Conservation (phyloP, 1,140 invertebrate genomes). For the Colletes gigas region DNA sequence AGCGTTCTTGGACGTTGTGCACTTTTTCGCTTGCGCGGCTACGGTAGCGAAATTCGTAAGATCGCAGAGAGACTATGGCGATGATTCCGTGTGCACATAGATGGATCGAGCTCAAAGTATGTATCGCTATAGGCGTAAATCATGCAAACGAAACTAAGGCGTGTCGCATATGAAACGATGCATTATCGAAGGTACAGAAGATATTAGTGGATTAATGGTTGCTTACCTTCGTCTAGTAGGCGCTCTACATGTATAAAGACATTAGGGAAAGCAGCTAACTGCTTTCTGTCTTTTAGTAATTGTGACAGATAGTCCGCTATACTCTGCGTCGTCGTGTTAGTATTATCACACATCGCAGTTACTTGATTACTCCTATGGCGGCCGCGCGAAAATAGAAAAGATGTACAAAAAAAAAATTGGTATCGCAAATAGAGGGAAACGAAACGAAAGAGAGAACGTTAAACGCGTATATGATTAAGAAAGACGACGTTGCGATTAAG, state of each 20-base stretch:
- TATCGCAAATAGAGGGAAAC: slow-evolving; percentile 27
- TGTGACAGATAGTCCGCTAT: slow-evolving; percentile 99
- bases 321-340: slow-evolving; percentile 92
- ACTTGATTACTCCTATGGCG: slow-evolving; percentile 76
- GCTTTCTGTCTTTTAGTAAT: slow-evolving; percentile 99
- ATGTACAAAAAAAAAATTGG: slow-evolving; percentile 28
- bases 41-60: background rate
- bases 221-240: slow-evolving; percentile 99
- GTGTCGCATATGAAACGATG: slow-evolving; percentile 35
- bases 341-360: slow-evolving; percentile 87
- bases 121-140: slow-evolving; percentile 38
- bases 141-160: slow-evolving; percentile 42
- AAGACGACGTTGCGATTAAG: slow-evolving; percentile 39
- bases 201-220: slow-evolving; percentile 54
- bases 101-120: slow-evolving; percentile 11
- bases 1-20: background rate
- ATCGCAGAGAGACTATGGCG: slow-evolving; percentile 9
- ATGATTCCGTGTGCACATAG: slow-evolving; percentile 26
- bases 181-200: slow-evolving; percentile 18
- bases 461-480: slow-evolving; percentile 35
- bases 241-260: slow-evolving; percentile 99
- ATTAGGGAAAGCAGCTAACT: slow-evolving; percentile 99
- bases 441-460: slow-evolving; percentile 61
- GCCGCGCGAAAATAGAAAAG: slow-evolving; percentile 65
- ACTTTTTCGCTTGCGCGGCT: background rate